These are phyloP conservation scores for Melanogrammus aeglefinus DNA, from an alignment of 2,797 vertebrate genomes.

Conservation along the genomic window DNA sequence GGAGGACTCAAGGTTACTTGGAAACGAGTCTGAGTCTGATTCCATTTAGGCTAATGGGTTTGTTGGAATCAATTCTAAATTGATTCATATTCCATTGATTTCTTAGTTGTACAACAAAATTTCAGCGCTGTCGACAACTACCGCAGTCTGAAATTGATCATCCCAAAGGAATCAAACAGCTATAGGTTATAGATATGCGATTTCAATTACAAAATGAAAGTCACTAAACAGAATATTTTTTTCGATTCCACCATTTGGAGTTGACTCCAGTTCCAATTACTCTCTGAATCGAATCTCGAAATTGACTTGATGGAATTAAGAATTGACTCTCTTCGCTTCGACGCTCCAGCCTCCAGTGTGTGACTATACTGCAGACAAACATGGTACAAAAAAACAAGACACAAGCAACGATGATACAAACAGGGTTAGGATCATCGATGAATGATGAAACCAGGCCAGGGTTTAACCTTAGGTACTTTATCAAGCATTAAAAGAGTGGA, in stretches of 20 bases:
- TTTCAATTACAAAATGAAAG: not conserved
- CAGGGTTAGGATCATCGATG: not conserved
- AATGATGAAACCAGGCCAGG: not conserved
- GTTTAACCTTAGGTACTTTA: slow-evolving; percentile 34
- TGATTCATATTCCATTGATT: not conserved
- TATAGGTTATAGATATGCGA: not conserved
- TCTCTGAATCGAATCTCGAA: not conserved
- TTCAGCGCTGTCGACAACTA: not conserved
- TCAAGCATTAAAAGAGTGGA: slow-evolving; percentile 15
- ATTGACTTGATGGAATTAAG: not conserved
- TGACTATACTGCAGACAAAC: not conserved
- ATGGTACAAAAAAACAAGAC: too few species aligned
- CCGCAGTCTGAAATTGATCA: not conserved
- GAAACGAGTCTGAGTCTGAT: not conserved
- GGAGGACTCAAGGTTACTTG: not conserved
- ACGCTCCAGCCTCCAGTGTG: not conserved
- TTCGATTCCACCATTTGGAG: not conserved
- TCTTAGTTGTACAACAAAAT: not conserved
- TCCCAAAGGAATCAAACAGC: not conserved
- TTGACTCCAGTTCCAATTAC: not conserved
- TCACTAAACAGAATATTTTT: not conserved
- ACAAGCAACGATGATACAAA: too few species aligned
- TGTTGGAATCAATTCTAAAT: not conserved
- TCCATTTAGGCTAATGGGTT: not conserved
- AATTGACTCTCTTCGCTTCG: not conserved